These are phyloP conservation scores for Scrobipalpa atriplicella DNA, from an alignment of 2,888 invertebrate genomes.

Conservation along the genomic window DNA sequence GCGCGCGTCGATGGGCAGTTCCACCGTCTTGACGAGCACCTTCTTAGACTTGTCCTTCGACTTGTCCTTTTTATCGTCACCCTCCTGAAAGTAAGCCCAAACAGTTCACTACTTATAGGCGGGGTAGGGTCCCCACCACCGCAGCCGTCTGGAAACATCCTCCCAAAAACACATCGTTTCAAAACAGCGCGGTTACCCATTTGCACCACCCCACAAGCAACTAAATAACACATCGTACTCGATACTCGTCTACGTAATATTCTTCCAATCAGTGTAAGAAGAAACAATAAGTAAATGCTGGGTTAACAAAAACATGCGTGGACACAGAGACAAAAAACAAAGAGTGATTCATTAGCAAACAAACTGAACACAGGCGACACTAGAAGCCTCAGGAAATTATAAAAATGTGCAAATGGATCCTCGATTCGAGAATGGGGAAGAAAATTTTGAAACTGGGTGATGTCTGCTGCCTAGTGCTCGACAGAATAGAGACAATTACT, in stretches of 20 bases:
- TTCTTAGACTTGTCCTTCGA: constrained; percentile 86
- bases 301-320: constrained; percentile 76
- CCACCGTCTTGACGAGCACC: constrained; percentile 89
- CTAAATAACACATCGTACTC: constrained; percentile 39
- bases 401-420: constrained; percentile 79
- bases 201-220: constrained; percentile 64
- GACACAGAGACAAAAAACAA: constrained; percentile 74
- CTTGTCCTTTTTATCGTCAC: constrained; percentile 86
- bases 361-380: constrained; percentile 53
- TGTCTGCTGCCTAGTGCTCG: constrained; percentile 62
- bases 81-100: constrained; percentile 73
- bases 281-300: constrained; percentile 44
- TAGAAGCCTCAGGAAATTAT: constrained; percentile 50
- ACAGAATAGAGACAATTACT: neutral
- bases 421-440: constrained; percentile 70
- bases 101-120: constrained; percentile 59
- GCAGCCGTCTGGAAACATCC: constrained; percentile 53
- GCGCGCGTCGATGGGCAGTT: constrained; percentile 91
- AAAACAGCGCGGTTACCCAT: constrained; percentile 75
- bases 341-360: constrained; percentile 48
- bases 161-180: constrained; percentile 38
- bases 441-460: constrained; percentile 52
- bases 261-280: constrained; percentile 48
- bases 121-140: constrained; percentile 64
- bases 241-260: constrained; percentile 35